Percentiles rank a stretch among this genome's conserved stretches.
phyloP scores from a whole-genome alignment of 2,888 invertebrate species.

The Euzetes globulus region DNA sequence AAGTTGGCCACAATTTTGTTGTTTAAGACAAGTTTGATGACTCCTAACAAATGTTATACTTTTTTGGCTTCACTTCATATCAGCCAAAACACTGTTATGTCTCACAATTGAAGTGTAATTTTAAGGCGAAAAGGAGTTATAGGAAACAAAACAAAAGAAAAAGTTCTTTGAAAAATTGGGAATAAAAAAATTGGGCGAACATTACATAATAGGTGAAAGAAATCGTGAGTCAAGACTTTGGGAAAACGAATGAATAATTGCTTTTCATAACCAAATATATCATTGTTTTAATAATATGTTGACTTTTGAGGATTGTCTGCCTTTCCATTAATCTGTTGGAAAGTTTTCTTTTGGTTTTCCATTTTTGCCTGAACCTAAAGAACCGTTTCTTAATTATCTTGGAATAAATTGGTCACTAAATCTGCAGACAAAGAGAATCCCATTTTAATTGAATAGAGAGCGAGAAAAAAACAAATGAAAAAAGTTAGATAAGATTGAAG shows the following conservation, averaged over 20 bases:
- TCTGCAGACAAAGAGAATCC: neutral
- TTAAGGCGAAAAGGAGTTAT: neutral
- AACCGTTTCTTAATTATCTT: too few species aligned
- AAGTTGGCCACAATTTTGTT: neutral
- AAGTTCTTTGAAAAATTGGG: neutral
- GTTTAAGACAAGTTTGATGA: slow-evolving; percentile 8
- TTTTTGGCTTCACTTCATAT: neutral
- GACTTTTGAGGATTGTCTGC: too few species aligned
- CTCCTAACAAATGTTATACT: slow-evolving; percentile 4
- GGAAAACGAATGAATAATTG: too few species aligned
- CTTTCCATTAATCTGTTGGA: too few species aligned
- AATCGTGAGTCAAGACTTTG: too few species aligned
- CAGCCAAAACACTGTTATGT: neutral
- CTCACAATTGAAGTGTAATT: neutral
- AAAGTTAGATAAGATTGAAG: neutral
- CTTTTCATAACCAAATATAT: too few species aligned
- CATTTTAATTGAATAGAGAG: neutral
- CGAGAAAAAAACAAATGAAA: neutral
- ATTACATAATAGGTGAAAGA: neutral
- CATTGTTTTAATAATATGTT: too few species aligned
- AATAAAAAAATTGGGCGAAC: neutral
- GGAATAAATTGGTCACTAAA: too few species aligned
- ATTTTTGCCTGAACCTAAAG: too few species aligned
- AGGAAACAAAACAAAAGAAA: neutral
- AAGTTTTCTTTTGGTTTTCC: too few species aligned